Evolutionary conservation across 2,113 vertebrate species (phyloP).

Genomic region (Morone saxatilis): DNA sequence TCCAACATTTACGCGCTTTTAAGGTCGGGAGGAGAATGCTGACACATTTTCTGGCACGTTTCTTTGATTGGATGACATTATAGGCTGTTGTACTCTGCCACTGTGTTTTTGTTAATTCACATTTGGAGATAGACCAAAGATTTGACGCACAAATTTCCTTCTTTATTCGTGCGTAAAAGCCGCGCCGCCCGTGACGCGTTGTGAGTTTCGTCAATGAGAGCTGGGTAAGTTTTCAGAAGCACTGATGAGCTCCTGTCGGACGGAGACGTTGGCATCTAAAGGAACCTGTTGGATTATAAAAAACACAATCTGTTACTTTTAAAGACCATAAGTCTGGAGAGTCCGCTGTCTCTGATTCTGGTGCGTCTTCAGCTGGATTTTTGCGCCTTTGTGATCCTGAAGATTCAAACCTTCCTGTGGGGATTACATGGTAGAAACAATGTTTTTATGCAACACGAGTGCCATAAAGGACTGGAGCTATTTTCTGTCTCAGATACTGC

Average conservation of each 20-base stretch:
- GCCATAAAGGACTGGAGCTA: slow-evolving; percentile 91
- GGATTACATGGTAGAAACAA: slow-evolving; percentile 67
- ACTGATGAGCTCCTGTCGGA: slow-evolving; percentile 27
- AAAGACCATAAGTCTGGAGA: slow-evolving; percentile 5
- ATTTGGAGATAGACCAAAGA: slow-evolving; percentile 1
- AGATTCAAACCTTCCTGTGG: background rate
- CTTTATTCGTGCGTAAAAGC: slow-evolving; percentile 64
- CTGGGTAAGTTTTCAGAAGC: slow-evolving; percentile 40
- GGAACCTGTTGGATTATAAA: slow-evolving; percentile 52
- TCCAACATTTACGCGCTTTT: slow-evolving; percentile 12
- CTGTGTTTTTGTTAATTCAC: background rate
- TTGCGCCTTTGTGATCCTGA: slow-evolving; percentile 6
- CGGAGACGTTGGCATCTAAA: slow-evolving; percentile 8
- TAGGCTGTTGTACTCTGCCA: background rate
- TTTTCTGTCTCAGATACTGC: slow-evolving; percentile 90
- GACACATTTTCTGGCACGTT: background rate
- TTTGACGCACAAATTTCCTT: background rate
- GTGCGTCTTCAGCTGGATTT: background rate
- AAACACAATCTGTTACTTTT: background rate
- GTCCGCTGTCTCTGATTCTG: background rate
- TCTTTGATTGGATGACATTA: background rate
- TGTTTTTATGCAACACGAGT: slow-evolving; percentile 91
- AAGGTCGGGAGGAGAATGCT: background rate
- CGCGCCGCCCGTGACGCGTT: slow-evolving; percentile 1
- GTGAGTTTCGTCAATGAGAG: slow-evolving; percentile 6